These are phyloP conservation scores for Laterallus jamaicensis DNA, from an alignment of 2,113 vertebrate genomes.

Conservation along the genomic window DNA sequence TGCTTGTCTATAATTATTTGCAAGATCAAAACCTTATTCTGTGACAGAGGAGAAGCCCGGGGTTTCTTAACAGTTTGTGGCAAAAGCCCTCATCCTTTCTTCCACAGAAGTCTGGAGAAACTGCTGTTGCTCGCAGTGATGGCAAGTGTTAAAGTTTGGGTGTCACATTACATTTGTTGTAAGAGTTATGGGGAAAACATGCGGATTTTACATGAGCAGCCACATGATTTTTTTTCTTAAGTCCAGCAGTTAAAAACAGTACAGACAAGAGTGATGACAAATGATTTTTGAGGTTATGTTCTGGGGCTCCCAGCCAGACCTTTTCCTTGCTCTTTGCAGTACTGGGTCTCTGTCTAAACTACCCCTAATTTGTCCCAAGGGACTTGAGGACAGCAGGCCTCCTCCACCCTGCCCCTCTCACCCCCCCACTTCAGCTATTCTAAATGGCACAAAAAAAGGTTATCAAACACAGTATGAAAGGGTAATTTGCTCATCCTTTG, in stretches of 20 bases:
- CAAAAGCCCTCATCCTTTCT: background rate
- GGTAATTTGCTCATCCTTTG: background rate
- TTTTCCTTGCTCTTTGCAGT: background rate
- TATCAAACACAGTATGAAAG: background rate
- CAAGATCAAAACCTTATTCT: background rate
- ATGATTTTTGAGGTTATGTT: background rate
- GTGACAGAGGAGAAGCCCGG: background rate
- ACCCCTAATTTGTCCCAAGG: background rate
- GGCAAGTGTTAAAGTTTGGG: background rate
- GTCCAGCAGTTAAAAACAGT: background rate
- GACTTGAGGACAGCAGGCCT: background rate
- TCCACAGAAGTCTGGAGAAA: background rate
- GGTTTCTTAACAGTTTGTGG: background rate
- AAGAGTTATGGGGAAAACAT: background rate
- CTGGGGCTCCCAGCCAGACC: background rate
- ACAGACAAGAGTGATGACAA: background rate
- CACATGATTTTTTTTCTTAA: background rate
- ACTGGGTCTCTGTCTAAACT: background rate
- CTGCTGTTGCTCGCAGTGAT: background rate
- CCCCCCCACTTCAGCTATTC: background rate
- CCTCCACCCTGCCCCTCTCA: background rate
- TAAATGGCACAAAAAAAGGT: background rate
- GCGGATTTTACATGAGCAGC: background rate
- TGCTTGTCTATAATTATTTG: background rate
- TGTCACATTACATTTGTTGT: background rate